phyloP scores from a whole-genome alignment of 1,140 invertebrate genomes.

The Halesus radiatus region DNA sequence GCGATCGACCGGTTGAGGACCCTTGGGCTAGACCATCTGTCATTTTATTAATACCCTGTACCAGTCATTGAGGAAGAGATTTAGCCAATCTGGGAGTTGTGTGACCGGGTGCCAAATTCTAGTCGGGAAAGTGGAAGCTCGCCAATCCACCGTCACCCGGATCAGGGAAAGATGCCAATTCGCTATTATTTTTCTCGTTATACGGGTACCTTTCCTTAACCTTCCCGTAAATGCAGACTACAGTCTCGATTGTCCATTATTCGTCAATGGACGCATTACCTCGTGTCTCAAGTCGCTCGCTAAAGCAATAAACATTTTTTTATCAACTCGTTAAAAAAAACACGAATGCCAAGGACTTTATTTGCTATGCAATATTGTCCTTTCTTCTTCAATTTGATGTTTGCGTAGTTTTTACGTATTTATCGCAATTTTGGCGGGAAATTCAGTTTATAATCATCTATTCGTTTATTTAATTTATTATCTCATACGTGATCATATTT shows the following conservation, averaged over 20 bases:
- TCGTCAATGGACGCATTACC: background rate
- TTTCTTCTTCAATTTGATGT: no score
- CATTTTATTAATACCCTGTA: background rate
- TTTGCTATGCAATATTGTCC: no score
- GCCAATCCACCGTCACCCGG: conserved; percentile 16
- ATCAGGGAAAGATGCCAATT: conserved; percentile 22
- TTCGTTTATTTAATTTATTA: no score
- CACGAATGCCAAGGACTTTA: background rate
- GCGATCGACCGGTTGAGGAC: no score
- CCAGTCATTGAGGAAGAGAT: conserved; percentile 12
- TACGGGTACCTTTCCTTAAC: background rate
- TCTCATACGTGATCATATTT: no score
- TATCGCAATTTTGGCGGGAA: no score
- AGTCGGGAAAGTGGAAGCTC: conserved; percentile 10
- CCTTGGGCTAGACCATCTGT: background rate
- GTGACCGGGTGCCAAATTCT: conserved; percentile 31
- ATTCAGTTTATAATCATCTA: no score
- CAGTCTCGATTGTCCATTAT: background rate
- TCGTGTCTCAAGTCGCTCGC: no score
- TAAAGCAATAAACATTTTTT: no score
- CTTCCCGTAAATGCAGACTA: background rate
- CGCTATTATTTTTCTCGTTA: conserved; percentile 9
- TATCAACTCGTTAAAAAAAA: background rate
- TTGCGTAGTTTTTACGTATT: no score
- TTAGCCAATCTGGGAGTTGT: conserved; percentile 9